Evolutionary conservation across 2,888 invertebrate genomes (phyloP).

Genomic region (Hypercompe scribonia): DNA sequence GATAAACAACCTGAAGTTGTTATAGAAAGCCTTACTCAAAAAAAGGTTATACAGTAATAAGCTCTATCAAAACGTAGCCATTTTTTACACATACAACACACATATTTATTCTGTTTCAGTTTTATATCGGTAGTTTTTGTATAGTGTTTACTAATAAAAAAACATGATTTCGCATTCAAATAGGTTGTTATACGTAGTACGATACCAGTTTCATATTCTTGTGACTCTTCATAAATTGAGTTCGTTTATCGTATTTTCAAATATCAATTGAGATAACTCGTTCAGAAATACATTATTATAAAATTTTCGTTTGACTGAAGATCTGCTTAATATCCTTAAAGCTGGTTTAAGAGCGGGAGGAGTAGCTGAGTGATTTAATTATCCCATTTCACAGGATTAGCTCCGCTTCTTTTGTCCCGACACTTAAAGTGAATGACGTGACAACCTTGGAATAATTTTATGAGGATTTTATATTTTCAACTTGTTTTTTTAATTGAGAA

Average conservation of each 20-base stretch:
- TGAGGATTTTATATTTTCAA: constrained; percentile 30
- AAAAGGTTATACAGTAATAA: no score
- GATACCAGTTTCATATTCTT: not conserved
- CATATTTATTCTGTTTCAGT: no score
- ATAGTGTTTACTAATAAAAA: no score
- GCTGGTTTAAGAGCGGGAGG: constrained; percentile 38
- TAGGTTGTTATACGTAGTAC: not conserved
- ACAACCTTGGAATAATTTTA: constrained; percentile 47
- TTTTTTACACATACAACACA: no score
- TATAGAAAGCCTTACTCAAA: no score
- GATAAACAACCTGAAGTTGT: no score
- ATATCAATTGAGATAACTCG: constrained; percentile 8
- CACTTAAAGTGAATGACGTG: constrained; percentile 52
- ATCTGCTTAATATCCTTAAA: constrained; percentile 42
- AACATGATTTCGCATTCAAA: no score
- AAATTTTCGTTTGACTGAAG: constrained; percentile 34
- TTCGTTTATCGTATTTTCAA: not conserved
- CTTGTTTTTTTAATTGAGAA: constrained; percentile 12
- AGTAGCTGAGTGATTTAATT: constrained; percentile 63
- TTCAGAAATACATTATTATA: constrained; percentile 26
- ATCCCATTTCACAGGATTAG: constrained; percentile 61
- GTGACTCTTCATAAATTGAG: not conserved
- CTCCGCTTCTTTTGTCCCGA: constrained; percentile 57
- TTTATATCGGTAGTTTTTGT: no score
- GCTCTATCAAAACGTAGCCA: no score